phyloP scores from a whole-genome alignment of 2,113 vertebrate genomes.

The Rhea americana region DNA sequence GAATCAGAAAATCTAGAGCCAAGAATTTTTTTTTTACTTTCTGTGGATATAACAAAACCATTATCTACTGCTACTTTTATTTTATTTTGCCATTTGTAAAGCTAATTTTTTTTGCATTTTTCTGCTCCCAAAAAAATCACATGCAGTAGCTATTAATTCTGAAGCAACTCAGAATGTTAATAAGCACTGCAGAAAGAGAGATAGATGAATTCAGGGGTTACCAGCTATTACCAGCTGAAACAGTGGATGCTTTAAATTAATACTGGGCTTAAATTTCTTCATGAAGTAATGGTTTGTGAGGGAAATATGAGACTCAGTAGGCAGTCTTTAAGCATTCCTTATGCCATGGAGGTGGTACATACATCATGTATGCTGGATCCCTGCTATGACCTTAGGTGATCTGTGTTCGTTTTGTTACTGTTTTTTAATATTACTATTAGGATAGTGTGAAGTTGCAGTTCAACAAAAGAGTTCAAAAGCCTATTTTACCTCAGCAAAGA shows the following conservation, averaged over 20 bases:
- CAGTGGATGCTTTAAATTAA: not conserved
- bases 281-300: not conserved
- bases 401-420: not conserved
- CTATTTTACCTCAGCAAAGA: not conserved
- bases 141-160: not conserved
- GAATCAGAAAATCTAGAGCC: not conserved
- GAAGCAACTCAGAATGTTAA: not conserved
- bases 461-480: not conserved
- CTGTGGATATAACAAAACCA: not conserved
- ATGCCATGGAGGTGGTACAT: rapidly evolving
- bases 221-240: not conserved
- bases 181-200: not conserved
- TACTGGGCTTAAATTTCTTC: not conserved
- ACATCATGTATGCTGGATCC: rapidly evolving
- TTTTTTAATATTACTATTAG: not conserved
- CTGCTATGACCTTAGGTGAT: not conserved
- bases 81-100: not conserved
- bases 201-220: not conserved
- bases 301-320: not conserved
- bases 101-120: not conserved
- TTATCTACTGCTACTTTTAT: not conserved
- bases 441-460: not conserved
- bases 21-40: not conserved
- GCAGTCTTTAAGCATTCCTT: not conserved
- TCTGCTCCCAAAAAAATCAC: not conserved